These are phyloP conservation scores for Melanotaenia trifasciata DNA, from an alignment of 2,797 vertebrate genomes.

Conservation along the genomic window DNA sequence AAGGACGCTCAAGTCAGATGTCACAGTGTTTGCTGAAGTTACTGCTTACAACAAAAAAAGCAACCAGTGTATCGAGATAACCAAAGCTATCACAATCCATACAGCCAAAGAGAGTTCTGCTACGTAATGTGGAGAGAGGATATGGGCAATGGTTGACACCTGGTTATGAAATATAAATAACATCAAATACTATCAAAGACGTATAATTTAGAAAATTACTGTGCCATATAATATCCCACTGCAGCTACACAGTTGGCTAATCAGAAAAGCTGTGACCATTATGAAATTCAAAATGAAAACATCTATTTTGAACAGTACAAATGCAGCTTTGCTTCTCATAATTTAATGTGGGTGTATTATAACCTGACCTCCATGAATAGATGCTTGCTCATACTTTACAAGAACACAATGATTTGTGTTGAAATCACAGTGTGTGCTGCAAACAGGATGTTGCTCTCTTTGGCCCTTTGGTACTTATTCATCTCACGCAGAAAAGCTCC, in stretches of 20 bases:
- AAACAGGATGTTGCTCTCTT: constrained; percentile 36
- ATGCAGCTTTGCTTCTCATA: constrained; percentile 27
- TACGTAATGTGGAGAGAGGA: too few relatives aligned
- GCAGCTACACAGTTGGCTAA: constrained; percentile 31
- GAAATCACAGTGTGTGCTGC: constrained; percentile 37
- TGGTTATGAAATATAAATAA: too few relatives aligned
- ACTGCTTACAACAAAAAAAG: too few relatives aligned
- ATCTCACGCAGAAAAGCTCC: constrained; percentile 51
- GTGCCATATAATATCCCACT: not conserved
- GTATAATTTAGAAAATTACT: too few relatives aligned
- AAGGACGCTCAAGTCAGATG: too few relatives aligned
- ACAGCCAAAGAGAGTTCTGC: too few relatives aligned
- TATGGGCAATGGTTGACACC: too few relatives aligned
- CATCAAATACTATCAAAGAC: constrained; percentile 8
- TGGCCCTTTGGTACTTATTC: constrained; percentile 50
- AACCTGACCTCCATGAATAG: constrained; percentile 38
- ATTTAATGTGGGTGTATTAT: constrained; percentile 36
- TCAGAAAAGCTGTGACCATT: constrained; percentile 37
- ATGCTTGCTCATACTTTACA: constrained; percentile 31
- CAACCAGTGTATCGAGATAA: too few relatives aligned
- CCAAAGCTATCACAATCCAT: too few relatives aligned
- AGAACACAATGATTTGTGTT: constrained; percentile 29
- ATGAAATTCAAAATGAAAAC: constrained; percentile 10
- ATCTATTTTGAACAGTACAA: constrained; percentile 40
- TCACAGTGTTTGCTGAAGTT: too few relatives aligned